phyloP scores from a whole-genome alignment of 2,113 vertebrate species.

The Echinops telfairi region DNA sequence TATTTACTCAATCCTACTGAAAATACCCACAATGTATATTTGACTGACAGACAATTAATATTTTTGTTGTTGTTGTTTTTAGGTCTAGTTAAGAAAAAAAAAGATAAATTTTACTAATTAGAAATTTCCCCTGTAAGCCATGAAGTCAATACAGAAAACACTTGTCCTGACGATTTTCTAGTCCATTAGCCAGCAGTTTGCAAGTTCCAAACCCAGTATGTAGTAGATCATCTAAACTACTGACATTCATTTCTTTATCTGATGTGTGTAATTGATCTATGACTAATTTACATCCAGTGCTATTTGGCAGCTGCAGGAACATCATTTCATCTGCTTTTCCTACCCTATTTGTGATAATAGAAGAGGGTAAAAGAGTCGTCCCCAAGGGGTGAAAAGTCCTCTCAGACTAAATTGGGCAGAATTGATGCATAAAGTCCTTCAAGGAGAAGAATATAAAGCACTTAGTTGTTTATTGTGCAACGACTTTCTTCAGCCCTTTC shows the following conservation, averaged over 20 bases:
- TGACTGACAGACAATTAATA: background rate
- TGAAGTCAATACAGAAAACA: background rate
- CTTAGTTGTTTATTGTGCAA: conserved; percentile 84
- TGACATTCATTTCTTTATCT: background rate
- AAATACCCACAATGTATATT: background rate
- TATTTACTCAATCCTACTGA: background rate
- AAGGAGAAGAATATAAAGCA: conserved; percentile 83
- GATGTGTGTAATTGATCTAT: conserved; percentile 13
- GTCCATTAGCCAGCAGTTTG: background rate
- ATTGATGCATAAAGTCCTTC: conserved; percentile 34
- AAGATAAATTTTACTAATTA: conserved; percentile 16
- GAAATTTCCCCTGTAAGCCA: background rate
- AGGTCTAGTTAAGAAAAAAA: background rate
- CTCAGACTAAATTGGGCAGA: conserved; percentile 58
- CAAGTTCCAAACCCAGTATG: background rate
- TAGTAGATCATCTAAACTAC: background rate
- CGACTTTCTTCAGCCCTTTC: conserved; percentile 75
- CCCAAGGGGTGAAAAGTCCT: background rate
- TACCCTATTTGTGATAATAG: background rate
- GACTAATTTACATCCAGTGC: background rate
- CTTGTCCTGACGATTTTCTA: background rate
- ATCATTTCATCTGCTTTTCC: conserved; percentile 5
- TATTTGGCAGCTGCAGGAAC: background rate
- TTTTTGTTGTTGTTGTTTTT: background rate
- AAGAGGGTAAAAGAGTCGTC: conserved; percentile 45